Evolutionary conservation across 1,140 invertebrate genomes (phyloP).

Genomic region (Reticulitermes speratus): DNA sequence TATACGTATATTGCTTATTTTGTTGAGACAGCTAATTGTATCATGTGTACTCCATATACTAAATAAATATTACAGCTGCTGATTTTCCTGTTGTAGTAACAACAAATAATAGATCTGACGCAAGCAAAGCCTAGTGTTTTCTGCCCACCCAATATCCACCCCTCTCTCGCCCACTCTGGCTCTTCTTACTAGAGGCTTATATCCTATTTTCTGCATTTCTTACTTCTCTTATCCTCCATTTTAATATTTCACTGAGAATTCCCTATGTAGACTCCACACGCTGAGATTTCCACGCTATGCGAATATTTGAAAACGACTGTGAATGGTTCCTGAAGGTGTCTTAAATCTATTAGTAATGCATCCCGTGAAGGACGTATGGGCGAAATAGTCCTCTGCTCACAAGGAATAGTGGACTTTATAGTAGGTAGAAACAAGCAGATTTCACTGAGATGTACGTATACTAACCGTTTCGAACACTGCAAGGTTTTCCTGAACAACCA

Average conservation of each 20-base stretch:
- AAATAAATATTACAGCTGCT: background rate
- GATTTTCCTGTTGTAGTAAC: background rate
- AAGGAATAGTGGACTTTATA: background rate
- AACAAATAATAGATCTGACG: background rate
- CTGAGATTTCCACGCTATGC: background rate
- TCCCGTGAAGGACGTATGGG: background rate
- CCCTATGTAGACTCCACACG: background rate
- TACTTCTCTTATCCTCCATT: background rate
- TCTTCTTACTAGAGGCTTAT: background rate
- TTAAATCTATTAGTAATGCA: conserved; percentile 27
- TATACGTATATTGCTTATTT: too few relatives aligned
- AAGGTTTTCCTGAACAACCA: background rate
- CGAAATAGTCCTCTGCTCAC: background rate
- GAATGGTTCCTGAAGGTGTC: conserved; percentile 22
- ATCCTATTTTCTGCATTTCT: background rate
- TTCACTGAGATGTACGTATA: background rate
- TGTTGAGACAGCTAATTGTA: too few relatives aligned
- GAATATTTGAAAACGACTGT: background rate
- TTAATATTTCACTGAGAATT: conserved; percentile 11
- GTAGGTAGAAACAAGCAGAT: background rate
- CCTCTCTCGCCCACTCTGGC: background rate
- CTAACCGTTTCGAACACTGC: background rate
- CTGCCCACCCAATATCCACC: background rate
- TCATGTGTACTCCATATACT: too few relatives aligned
- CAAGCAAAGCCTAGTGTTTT: background rate